Evolutionary conservation across 2,888 invertebrate genomes (phyloP).

Genomic region (Candidula unifasciata): DNA sequence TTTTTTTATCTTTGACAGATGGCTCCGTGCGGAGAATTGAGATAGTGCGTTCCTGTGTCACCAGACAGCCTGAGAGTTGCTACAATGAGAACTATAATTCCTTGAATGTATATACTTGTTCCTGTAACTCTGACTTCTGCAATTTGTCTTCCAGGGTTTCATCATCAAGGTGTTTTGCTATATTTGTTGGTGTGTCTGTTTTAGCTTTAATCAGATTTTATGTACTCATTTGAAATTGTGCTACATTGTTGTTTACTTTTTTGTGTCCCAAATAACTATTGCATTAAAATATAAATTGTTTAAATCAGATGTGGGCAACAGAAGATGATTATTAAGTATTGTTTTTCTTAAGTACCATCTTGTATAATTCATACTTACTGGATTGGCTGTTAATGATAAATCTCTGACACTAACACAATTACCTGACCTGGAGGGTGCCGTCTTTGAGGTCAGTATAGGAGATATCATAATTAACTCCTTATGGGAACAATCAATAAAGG

Average conservation of each 20-base stretch:
- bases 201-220: background rate
- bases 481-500: too few species aligned
- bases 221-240: conserved; percentile 7
- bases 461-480: too few species aligned
- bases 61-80: conserved; percentile 29
- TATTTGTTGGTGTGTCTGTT: background rate
- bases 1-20: conserved; percentile 19
- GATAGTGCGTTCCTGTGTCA: conserved; percentile 37
- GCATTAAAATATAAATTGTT: too few species aligned
- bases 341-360: too few species aligned
- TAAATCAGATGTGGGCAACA: too few species aligned
- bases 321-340: too few species aligned
- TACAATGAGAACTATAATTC: conserved; percentile 36
- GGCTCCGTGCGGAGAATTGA: conserved; percentile 41
- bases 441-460: too few species aligned
- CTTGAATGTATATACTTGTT: conserved; percentile 30
- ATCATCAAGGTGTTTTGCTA: background rate
- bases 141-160: conserved; percentile 13
- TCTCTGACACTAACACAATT: too few species aligned
- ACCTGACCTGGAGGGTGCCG: too few species aligned
- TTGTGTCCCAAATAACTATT: background rate
- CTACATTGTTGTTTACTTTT: background rate
- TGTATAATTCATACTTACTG: too few species aligned
- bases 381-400: too few species aligned
- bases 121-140: conserved; percentile 48